Evolutionary conservation across 2,797 vertebrate species (phyloP), one percentile per base, ranked within the genome.

Genomic region (Avahi laniger): DNA sequence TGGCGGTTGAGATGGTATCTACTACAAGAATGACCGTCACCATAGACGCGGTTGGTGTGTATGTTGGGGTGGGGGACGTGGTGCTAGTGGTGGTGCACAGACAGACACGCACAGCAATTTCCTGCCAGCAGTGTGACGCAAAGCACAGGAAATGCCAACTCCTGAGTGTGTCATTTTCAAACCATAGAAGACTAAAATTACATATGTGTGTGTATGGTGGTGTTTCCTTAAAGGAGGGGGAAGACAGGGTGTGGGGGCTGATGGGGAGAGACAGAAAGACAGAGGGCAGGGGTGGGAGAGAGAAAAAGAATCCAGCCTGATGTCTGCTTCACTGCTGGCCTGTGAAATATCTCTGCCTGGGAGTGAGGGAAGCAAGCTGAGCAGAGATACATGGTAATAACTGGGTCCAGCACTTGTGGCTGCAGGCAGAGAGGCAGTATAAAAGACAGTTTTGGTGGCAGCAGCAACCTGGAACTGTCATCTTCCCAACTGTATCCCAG

Each of bases 111-210:
- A 57, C 57, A 87, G 76, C 28, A 14, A 76, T 83, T 97, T 98
- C 97, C 97, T 95, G 96, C 83, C 90, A 91, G 57, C 93, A 54
- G 82, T 13, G 54, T 90, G 95, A 95, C 0, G 1, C 63, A 91
- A 61, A 93, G 81, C 93, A 94, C 96, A 97, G 97, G 94, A 98
- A 97, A 95, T 3, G 48, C 83, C 96, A 97, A 65, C 86, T 92
- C 89, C 7, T 78, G 17, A 94, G 33, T 61, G n/a, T 96, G 94
- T 97, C 83, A 93, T 97, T 97, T 97, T 94, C 83, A 97, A 95
- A 96, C 83, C 85, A 93, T 95, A 80, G 85, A 97, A 93, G 89
- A 91, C 89, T 88, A 92, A 97, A 97, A 93, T 92, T 88, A 88
- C 38, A 88, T 43, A 76, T 15, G 22, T 79, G 9, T 50, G 33